phyloP scores from a whole-genome alignment of 1,140 invertebrate genomes.

The Drosophila tristis region DNA sequence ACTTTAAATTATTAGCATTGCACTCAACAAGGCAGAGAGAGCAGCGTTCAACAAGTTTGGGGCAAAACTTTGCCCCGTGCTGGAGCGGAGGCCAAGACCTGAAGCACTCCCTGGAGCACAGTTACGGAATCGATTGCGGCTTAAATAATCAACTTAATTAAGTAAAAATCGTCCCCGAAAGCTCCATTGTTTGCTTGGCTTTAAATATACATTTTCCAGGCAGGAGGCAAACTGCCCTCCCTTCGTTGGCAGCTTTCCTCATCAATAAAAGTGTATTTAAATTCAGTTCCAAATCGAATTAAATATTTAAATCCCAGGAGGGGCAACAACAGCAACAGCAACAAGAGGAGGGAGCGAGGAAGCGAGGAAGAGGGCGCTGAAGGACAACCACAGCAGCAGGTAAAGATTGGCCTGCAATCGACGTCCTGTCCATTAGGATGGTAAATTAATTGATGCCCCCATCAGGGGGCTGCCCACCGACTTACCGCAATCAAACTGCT shows the following conservation, averaged over 20 bases:
- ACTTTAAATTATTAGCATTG: background rate
- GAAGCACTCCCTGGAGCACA: background rate
- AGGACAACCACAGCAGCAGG: background rate
- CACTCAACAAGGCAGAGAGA: background rate
- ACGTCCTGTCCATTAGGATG: conserved; percentile 63
- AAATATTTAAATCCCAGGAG: conserved; percentile 70
- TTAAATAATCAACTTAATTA: conserved; percentile 48
- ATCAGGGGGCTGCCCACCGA: conserved; percentile 1
- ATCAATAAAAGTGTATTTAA: conserved; percentile 66
- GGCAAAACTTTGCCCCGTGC: background rate
- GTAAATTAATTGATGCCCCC: conserved; percentile 71
- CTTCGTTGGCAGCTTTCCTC: background rate
- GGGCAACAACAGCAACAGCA: conserved; percentile 5
- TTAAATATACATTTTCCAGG: conserved; percentile 33
- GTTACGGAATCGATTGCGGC: conserved; percentile 22
- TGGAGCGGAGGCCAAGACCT: background rate
- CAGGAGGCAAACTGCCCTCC: background rate
- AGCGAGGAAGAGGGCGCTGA: background rate
- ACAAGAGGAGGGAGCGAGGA: background rate
- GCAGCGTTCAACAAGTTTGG: background rate
- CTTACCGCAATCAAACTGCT: conserved; percentile 86
- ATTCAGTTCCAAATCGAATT: conserved; percentile 70
- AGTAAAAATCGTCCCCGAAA: conserved; percentile 6
- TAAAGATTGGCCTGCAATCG: conserved; percentile 28
- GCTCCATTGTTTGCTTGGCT: conserved; percentile 18